A percentile compares a stretch with the other conserved stretches of the same genome.
Conservation (phyloP, 2,888 invertebrate species). For the Rhagonycha fulva region DNA sequence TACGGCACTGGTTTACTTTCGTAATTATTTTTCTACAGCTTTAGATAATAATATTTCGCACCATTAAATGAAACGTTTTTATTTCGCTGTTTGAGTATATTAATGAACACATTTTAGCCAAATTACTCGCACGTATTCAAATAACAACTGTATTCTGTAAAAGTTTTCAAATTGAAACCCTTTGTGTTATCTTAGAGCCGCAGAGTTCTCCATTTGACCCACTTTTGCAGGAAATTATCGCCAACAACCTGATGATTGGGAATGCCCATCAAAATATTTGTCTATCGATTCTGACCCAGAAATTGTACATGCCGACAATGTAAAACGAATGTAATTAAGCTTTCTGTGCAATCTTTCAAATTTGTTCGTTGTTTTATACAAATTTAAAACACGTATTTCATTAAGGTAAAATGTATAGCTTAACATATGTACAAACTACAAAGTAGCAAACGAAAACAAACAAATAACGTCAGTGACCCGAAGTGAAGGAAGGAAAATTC, state of each 20-base stretch:
- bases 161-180: not conserved
- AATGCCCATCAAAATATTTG: not conserved
- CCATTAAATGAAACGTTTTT: too few relatives aligned
- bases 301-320: not conserved
- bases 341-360: not conserved
- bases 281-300: not conserved
- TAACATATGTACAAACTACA: constrained; percentile 2
- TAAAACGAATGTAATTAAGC: not conserved
- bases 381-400: not conserved
- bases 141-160: not conserved
- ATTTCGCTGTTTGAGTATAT: too few relatives aligned
- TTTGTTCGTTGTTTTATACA: not conserved
- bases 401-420: constrained; percentile 20
- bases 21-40: too few relatives aligned
- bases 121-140: not conserved
- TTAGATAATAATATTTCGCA: too few relatives aligned
- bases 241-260: not conserved
- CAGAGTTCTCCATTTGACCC: not conserved
- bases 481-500: constrained; percentile 25
- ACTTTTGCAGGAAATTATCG: not conserved
- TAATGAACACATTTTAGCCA: not conserved
- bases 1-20: too few relatives aligned
- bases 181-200: not conserved
- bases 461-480: constrained; percentile 22
- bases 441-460: constrained; percentile 23